These are phyloP conservation scores for Drosophila lacicola DNA, from an alignment of 2,888 invertebrate species.

Conservation along the genomic window DNA sequence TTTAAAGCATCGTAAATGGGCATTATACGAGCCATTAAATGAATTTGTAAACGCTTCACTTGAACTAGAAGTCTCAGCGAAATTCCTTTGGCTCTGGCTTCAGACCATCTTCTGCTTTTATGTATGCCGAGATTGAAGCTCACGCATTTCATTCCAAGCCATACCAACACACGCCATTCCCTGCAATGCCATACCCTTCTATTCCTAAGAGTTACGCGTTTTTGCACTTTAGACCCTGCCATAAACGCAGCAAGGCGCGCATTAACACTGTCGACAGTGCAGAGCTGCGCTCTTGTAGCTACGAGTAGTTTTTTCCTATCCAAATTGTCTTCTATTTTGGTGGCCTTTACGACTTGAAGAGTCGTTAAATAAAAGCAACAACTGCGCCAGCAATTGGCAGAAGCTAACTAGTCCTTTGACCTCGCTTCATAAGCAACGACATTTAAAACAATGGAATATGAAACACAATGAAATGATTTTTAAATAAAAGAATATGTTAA, in stretches of 20 bases:
- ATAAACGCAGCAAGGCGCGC: conserved; percentile 78
- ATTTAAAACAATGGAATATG: conserved; percentile 4
- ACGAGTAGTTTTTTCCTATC: conserved; percentile 25
- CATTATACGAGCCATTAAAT: conserved; percentile 78
- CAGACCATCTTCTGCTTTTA: conserved; percentile 19
- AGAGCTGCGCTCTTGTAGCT: neutral
- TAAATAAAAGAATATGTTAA: too few species aligned
- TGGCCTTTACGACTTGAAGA: conserved; percentile 44
- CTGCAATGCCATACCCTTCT: neutral
- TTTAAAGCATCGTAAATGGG: conserved; percentile 76
- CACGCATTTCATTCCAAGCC: conserved; percentile 5
- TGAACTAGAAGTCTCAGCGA: conserved; percentile 53
- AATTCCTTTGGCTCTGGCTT: conserved; percentile 18
- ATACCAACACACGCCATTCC: neutral
- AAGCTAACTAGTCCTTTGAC: conserved; percentile 32
- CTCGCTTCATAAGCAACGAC: conserved; percentile 20
- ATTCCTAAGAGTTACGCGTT: conserved; percentile 16
- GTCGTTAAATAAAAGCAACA: conserved; percentile 40
- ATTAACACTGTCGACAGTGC: conserved; percentile 64
- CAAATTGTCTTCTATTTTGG: conserved; percentile 29
- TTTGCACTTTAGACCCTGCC: conserved; percentile 65
- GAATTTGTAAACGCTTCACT: conserved; percentile 79
- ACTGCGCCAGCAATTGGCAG: conserved; percentile 27
- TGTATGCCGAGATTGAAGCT: conserved; percentile 47
- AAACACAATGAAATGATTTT: too few species aligned